A percentile compares a stretch with the other conserved stretches of the same genome.
phyloP scores from a whole-genome alignment of 2,113 vertebrate genomes.

The Asarcornis scutulata region DNA sequence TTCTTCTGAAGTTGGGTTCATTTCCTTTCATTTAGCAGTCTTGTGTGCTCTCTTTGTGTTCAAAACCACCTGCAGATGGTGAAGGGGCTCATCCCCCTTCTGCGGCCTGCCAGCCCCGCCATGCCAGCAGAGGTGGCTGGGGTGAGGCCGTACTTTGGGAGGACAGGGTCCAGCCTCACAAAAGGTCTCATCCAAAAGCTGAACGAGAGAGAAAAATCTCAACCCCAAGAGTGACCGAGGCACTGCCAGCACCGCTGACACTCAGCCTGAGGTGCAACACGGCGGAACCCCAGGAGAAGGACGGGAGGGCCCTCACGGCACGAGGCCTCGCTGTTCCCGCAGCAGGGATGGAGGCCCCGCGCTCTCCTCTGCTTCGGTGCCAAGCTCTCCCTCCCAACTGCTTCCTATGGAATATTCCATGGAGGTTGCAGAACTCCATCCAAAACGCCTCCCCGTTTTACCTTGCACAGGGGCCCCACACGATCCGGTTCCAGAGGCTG shows the following conservation, averaged over 20 bases:
- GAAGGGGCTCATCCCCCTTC: no score
- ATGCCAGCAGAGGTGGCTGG: background rate
- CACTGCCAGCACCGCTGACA: background rate
- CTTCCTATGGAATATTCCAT: conserved; percentile 40
- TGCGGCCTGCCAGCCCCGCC: background rate
- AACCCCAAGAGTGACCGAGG: background rate
- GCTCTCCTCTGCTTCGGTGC: background rate
- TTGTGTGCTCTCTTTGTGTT: background rate
- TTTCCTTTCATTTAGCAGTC: background rate
- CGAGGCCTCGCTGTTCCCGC: background rate
- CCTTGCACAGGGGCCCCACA: background rate
- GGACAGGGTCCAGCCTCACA: background rate
- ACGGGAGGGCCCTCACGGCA: background rate
- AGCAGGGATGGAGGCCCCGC: background rate
- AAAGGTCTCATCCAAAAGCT: background rate
- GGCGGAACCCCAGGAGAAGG: background rate
- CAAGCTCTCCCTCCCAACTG: background rate
- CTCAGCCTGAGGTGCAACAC: background rate
- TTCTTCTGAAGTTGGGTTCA: background rate
- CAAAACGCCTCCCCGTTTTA: conserved; percentile 4
- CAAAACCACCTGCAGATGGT: background rate
- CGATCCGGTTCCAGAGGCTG: background rate
- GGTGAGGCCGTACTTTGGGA: background rate
- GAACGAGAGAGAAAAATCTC: background rate
- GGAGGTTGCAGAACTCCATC: conserved; percentile 12